Percentiles rank a stretch among this genome's conserved stretches.
Evolutionary conservation across 2,113 vertebrate genomes (phyloP).

Genomic region (Microtus pennsylvanicus): DNA sequence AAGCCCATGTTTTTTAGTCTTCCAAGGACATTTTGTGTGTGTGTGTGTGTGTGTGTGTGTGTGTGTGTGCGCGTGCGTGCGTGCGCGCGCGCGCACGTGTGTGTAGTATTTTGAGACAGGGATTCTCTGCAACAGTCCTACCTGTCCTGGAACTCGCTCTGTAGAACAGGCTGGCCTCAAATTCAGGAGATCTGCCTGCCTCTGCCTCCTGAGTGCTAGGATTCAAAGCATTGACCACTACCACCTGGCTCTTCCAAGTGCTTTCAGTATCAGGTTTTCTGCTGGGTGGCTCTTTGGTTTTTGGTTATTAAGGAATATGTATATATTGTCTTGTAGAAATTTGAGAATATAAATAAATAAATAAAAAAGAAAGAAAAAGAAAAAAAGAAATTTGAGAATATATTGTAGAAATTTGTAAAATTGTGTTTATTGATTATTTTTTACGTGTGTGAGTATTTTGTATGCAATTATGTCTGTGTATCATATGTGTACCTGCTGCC

Average conservation of each 20-base stretch:
- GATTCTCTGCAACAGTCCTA: not conserved
- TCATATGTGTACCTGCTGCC: not conserved
- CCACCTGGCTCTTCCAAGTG: not conserved
- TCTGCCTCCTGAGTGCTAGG: not conserved
- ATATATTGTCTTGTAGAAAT: not conserved
- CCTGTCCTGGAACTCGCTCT: not conserved
- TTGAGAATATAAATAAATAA: not conserved
- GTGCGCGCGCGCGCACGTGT: not conserved
- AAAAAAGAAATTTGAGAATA: not conserved
- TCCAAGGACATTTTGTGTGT: not conserved
- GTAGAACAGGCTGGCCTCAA: not conserved
- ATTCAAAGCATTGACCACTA: not conserved
- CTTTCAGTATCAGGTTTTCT: slow-evolving; percentile 5
- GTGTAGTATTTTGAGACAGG: not conserved
- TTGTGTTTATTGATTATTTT: not conserved
- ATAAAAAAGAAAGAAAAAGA: no score
- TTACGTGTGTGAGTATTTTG: not conserved
- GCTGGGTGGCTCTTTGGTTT: slow-evolving; percentile 1
- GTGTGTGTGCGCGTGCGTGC: not conserved
- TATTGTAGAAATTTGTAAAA: slow-evolving; percentile 24
- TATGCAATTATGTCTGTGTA: not conserved
- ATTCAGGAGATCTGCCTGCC: not conserved
- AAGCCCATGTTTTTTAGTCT: not conserved
- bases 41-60: not conserved
- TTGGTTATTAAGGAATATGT: slow-evolving; percentile 17